Base-by-base conservation (phyloP, 2,113 vertebrate genomes). In the Peucedramus taeniatus region DNA sequence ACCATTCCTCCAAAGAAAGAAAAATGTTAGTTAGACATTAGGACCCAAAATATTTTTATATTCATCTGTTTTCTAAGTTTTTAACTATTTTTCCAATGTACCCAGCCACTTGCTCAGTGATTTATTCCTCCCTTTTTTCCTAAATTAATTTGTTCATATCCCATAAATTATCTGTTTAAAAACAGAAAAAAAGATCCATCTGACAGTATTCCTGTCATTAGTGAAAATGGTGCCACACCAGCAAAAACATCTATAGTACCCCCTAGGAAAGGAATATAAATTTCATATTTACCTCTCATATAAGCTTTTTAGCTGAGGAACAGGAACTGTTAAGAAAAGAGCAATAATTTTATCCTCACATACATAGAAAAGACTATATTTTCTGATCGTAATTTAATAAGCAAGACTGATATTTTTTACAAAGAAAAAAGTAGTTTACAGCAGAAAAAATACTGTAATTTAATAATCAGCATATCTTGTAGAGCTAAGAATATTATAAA, bases 361-460 rank as follows among this genome's bases (percentile, higher is more conserved):
- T 47, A 79, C 9, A 31, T 37, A 74, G 78, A 63, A 87, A 96
- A 91, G 40, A 92, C 57, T 83, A 23, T 20, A 44, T 93, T 68
- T 76, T 92, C 78, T 93, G 60, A 90, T 42, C 93, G 81, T 83
- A 92, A 78, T 27, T 81, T 94, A 72, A 72, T 65, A 94, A 75
- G 50, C 33, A 93, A 91, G 11, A 66, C 9, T 66, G 35, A 40
- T 42, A 2, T 20, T 84, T 57, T 69, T 57, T 61, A 9, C 3
- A 33, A 49, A 37, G 23, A 23, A 35, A 74, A 65, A 74, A 44
- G 14, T 12, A 26, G 14, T 51, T 85, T 70, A 68, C 6, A 16
- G 40, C 51, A 24, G 44, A 30, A 80, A 80, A 86, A 77, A 86
- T 27, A n/a, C 7, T 28, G 24, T 53, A 56, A 63, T 40, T 37